Percentiles rank a stretch among this genome's conserved stretches.
Evolutionary conservation across 1,140 invertebrate genomes (phyloP).

Genomic region (Calliphora vicina): DNA sequence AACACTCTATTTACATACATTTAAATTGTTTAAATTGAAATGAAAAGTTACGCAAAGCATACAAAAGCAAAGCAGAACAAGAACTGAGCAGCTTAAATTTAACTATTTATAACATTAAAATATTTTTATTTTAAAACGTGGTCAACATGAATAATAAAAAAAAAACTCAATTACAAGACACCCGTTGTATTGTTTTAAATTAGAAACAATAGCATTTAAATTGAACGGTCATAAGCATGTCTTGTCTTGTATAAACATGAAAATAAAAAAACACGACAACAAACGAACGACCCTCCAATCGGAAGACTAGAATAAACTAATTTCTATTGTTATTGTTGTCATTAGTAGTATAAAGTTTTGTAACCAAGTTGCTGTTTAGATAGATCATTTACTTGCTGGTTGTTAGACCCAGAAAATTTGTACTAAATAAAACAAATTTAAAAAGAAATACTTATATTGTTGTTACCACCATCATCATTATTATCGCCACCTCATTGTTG

Average conservation of each 20-base stretch:
- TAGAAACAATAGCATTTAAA: not conserved
- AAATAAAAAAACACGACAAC: not conserved
- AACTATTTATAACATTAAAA: slow-evolving; percentile 3
- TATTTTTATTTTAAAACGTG: slow-evolving; percentile 19
- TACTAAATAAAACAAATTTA: not conserved
- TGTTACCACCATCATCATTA: not conserved
- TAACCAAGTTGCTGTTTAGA: not conserved
- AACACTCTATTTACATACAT: not conserved
- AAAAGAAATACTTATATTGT: not conserved
- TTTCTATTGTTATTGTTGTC: slow-evolving; percentile 1
- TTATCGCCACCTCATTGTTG: not conserved
- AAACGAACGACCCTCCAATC: not conserved
- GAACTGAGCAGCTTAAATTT: too few relatives aligned
- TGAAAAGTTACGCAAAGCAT: slow-evolving; percentile 22
- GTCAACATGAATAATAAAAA: not conserved
- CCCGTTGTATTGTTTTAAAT: not conserved
- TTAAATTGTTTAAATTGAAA: not conserved
- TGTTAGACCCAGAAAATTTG: not conserved
- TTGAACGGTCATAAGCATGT: slow-evolving; percentile 1
- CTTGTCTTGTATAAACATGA: not conserved
- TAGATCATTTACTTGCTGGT: not conserved
- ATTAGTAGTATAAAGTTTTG: not conserved
- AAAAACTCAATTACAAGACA: not conserved
- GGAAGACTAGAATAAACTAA: not conserved
- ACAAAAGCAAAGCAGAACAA: not conserved